Evolutionary conservation across 2,113 vertebrate species (phyloP), one percentile per base, ranked within the genome.

Genomic region (Dissostichus mawsoni): DNA sequence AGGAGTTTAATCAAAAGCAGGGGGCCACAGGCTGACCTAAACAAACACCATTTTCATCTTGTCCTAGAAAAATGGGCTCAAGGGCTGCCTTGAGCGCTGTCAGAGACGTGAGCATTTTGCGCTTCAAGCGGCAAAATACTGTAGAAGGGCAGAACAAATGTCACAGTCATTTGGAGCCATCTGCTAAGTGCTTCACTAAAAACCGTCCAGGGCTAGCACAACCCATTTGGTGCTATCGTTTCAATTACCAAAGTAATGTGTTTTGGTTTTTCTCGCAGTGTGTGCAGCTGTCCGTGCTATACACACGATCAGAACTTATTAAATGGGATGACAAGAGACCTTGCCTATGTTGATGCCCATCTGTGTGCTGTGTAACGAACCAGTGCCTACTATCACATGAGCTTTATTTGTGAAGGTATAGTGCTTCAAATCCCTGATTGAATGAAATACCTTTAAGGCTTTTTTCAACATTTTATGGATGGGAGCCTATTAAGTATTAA

Each of bases 131-230:
- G 53, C 58, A 70, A 76, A 81, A 84, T 12, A 85, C 50, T 56
- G 74, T 53, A 68, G 82, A 78, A 79, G 55, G 68, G 87, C 67
- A 76, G 89, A 87, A 94, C 84, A 91, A 94, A 89, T 87, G 86
- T 81, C 78, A 86, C 87, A 90, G 89, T 74, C 81, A 67, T 91
- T 93, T 81, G 93, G 87, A 93, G 85, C 87, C 92, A 94, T 94
- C 94, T 95, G 93, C 89, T 93, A 92, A 95, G 86, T 71, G 84
- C 92, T 93, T 89, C 81, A 92, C 69, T 74, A 62, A 83, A 87
- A 91, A 89, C 92, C 90, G 86, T 83, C 80, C 70, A 81, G 66
- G 53, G 59, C 87, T 66, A 65, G 75, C 90, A 85, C 85, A 93
- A 84, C 83, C 89, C 91, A 90, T 92, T 95, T 93, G 92, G 92